Conservation (phyloP, 37 sponge, comb jelly and placozoan genomes). For the Halichondria panicea region DNA sequence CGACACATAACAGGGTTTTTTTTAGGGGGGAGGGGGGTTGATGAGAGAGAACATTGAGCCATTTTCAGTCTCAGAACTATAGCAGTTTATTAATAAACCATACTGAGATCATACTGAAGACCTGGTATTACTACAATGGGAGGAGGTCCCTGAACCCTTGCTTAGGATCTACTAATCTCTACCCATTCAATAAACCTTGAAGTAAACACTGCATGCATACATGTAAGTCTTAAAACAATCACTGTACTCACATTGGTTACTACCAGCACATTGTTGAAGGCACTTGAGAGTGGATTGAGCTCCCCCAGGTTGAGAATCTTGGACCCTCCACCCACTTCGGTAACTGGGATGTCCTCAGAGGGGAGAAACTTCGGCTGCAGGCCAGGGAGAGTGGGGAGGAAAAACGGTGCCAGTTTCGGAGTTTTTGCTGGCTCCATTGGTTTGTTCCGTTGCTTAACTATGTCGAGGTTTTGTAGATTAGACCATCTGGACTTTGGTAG, state of each 20-base stretch:
- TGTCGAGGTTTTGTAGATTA: slow-evolving; percentile 76
- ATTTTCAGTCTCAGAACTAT: too few relatives aligned
- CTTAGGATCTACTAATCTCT: too few relatives aligned
- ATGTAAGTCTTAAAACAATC: too few relatives aligned
- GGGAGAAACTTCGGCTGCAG: slow-evolving; percentile 65
- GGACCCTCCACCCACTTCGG: slow-evolving; percentile 14
- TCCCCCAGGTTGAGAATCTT: slow-evolving; percentile 57
- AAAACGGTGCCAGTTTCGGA: slow-evolving; percentile 91
- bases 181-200: too few relatives aligned
- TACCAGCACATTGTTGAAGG: slow-evolving; percentile 18
- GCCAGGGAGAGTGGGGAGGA: slow-evolving; percentile 86
- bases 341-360: slow-evolving; percentile 13
- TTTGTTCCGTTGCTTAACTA: slow-evolving; percentile 91
- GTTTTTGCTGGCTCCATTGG: slow-evolving; percentile 86
- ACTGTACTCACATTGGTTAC: slow-evolving; percentile 54
- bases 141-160: too few relatives aligned
- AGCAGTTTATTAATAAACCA: too few relatives aligned
- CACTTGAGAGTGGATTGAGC: slow-evolving; percentile 20
- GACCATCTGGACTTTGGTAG: slow-evolving; percentile 89
- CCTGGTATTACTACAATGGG: too few relatives aligned
- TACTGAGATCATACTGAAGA: too few relatives aligned
- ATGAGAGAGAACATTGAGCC: too few relatives aligned
- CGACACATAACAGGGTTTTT: too few relatives aligned
- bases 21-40: too few relatives aligned
- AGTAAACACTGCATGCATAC: too few relatives aligned